These are phyloP conservation scores for Heliornis fulica DNA, from an alignment of 2,113 vertebrate species.

Conservation along the genomic window DNA sequence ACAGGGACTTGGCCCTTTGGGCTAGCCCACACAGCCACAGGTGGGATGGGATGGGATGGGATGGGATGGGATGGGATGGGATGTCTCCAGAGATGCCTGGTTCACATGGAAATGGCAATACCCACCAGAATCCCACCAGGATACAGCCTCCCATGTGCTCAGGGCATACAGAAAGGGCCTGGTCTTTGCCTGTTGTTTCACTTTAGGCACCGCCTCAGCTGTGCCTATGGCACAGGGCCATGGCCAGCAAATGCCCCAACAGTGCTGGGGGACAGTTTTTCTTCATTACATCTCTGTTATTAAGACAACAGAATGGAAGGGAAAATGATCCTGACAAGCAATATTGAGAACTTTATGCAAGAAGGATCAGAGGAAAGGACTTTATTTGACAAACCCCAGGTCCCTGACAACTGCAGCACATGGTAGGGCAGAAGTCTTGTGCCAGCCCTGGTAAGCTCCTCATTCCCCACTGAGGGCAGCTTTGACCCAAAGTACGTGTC, in stretches of 20 bases:
- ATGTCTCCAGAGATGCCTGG: neutral
- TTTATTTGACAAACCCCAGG: neutral
- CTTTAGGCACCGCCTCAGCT: neutral
- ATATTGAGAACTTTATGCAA: neutral
- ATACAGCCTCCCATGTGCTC: fast-evolving
- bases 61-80: too few relatives aligned
- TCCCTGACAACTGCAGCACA: neutral
- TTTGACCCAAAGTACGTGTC: neutral
- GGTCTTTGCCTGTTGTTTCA: neutral
- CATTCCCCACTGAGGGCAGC: fast-evolving
- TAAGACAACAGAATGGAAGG: neutral
- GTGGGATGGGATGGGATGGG: too few relatives aligned
- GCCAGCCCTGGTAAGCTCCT: neutral
- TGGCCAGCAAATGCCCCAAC: fast-evolving
- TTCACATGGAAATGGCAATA: neutral
- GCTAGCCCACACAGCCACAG: neutral
- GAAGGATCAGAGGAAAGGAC: neutral
- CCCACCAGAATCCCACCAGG: neutral
- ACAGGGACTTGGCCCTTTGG: neutral
- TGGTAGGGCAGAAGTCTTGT: neutral
- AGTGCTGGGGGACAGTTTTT: neutral
- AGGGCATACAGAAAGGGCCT: neutral
- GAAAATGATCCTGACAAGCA: neutral
- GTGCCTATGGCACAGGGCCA: neutral
- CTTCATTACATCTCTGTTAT: neutral